phyloP scores from a whole-genome alignment of 2,797 vertebrate genomes.

The Falco rusticolus region DNA sequence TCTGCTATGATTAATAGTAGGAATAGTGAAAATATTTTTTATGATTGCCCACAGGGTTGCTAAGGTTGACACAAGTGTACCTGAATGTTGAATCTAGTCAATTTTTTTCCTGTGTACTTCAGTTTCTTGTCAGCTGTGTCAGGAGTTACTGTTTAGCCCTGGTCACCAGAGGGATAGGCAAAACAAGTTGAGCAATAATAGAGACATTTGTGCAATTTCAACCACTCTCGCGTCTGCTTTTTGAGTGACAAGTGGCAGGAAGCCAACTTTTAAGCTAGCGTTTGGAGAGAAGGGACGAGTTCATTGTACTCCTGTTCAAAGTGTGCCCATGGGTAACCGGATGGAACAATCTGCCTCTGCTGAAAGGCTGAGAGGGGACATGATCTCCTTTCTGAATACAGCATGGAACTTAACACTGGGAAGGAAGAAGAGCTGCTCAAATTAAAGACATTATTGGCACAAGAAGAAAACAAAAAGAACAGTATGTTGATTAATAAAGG shows the following conservation, averaged over 20 bases:
- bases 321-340: not conserved
- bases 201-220: constrained; percentile 18
- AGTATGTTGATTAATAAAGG: not conserved
- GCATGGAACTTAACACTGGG: not conserved
- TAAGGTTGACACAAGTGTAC: not conserved
- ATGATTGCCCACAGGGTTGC: not conserved
- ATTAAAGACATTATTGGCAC: not conserved
- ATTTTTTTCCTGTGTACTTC: not conserved
- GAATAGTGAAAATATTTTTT: not conserved
- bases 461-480: not conserved
- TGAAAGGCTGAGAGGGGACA: not conserved
- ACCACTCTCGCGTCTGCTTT: not conserved
- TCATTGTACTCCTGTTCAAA: constrained; percentile 31
- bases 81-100: not conserved
- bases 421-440: not conserved
- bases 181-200: constrained; percentile 18
- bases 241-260: constrained; percentile 45
- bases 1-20: not conserved
- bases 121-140: not conserved
- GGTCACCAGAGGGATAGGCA: constrained; percentile 9
- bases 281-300: not conserved
- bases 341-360: not conserved
- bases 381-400: not conserved
- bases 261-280: not conserved
- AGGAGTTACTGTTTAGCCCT: not conserved